These are phyloP conservation scores for Mesorhabditis belari DNA, from an alignment of 2,888 invertebrate genomes.

Conservation along the genomic window DNA sequence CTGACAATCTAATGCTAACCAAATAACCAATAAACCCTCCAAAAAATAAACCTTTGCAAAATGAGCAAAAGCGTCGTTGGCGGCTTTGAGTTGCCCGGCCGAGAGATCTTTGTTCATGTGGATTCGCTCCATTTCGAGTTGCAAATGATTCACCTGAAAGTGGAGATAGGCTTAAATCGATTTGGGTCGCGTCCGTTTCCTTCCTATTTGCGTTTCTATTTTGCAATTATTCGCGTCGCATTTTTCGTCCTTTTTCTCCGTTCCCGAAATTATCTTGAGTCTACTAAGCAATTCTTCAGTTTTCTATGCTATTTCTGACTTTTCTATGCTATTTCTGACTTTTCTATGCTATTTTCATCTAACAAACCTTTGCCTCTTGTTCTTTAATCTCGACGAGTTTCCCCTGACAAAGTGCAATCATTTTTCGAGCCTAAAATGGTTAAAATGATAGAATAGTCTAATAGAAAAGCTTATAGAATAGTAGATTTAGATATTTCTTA, in stretches of 20 bases:
- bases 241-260: background rate
- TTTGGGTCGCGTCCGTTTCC: no score
- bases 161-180: background rate
- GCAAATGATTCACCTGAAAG: conserved; percentile 20
- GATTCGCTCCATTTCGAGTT: conserved; percentile 39
- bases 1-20: no score
- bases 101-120: conserved; percentile 33
- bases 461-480: no score
- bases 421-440: conserved; percentile 18
- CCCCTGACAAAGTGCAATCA: conserved; percentile 42
- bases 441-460: background rate
- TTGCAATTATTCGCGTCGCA: no score
- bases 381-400: conserved; percentile 43
- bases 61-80: conserved; percentile 47
- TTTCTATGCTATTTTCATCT: no score
- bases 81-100: conserved; percentile 34
- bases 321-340: no score
- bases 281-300: no score
- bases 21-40: no score
- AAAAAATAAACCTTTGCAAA: conserved; percentile 46
- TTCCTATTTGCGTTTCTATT: no score
- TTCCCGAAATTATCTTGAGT: no score
- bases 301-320: no score
- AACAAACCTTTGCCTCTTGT: conserved; percentile 27
- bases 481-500: no score